A percentile compares a stretch with the other conserved stretches of the same genome.
Evolutionary conservation across 2,888 invertebrate species (phyloP).

Genomic region (Acheta domesticus): DNA sequence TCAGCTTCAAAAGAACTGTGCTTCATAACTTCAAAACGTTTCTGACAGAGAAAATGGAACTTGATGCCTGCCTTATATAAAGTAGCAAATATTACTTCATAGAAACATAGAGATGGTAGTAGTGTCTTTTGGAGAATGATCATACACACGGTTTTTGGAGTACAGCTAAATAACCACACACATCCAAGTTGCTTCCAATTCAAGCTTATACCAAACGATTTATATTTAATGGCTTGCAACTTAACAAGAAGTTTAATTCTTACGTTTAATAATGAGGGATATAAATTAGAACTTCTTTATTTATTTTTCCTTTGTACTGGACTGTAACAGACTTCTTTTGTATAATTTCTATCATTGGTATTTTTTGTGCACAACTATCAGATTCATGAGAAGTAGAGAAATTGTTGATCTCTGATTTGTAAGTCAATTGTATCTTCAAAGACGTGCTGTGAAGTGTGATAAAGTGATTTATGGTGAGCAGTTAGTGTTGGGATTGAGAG

Average conservation of each 20-base stretch:
- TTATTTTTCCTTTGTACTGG: background rate
- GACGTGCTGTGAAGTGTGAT: conserved; percentile 18
- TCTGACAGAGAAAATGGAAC: background rate
- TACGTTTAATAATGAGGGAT: conserved; percentile 20
- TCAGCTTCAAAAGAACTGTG: conserved; percentile 18
- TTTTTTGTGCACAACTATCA: background rate
- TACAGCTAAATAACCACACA: conserved; percentile 4
- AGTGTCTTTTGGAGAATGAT: background rate
- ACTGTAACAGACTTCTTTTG: background rate
- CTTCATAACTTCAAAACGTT: conserved; percentile 19
- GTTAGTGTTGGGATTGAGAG: background rate
- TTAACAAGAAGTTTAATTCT: conserved; percentile 27
- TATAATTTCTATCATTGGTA: conserved; percentile 23
- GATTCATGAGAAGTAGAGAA: no score
- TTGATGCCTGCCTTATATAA: background rate
- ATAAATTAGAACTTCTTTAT: background rate
- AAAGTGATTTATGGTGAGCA: background rate
- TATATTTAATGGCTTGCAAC: conserved; percentile 27
- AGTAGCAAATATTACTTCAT: background rate
- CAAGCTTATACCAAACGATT: conserved; percentile 27
- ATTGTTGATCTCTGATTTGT: conserved; percentile 11
- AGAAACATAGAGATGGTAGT: background rate
- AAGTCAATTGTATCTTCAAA: background rate
- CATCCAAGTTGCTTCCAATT: conserved; percentile 34
- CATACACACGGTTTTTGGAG: background rate